Percentiles rank a stretch among this genome's conserved stretches.
Evolutionary conservation across 2,797 vertebrate genomes (phyloP).

Genomic region (Coracias cyanogaster): DNA sequence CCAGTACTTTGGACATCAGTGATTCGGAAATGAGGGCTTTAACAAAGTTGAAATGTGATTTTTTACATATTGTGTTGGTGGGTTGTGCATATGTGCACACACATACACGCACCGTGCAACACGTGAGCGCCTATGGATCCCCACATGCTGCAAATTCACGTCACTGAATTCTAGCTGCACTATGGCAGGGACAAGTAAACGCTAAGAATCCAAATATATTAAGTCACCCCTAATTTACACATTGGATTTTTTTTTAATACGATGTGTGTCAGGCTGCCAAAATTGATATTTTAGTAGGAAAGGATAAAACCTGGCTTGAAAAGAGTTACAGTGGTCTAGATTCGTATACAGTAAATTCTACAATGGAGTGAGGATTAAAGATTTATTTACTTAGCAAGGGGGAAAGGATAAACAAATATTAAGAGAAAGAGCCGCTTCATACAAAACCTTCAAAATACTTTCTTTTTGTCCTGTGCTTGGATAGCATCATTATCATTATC

Average conservation of each 20-base stretch:
- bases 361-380: conserved; percentile 10
- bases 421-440: conserved; percentile 3
- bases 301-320: conserved; percentile 17
- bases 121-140: neutral
- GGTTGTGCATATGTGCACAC: fast-evolving
- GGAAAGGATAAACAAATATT: conserved; percentile 13
- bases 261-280: neutral
- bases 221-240: neutral
- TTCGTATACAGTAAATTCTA: conserved; percentile 18
- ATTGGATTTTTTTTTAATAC: neutral
- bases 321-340: neutral
- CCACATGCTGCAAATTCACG: neutral
- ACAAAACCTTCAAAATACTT: conserved; percentile 3
- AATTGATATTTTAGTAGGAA: neutral
- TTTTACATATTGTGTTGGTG: neutral
- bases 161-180: neutral
- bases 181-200: conserved; percentile 1
- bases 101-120: fast-evolving
- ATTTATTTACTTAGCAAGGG: conserved; percentile 16
- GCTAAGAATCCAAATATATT: neutral
- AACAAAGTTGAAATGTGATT: conserved; percentile 58
- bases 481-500: neutral
- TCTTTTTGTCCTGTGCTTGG: neutral
- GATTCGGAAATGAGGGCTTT: conserved; percentile 63
- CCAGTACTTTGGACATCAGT: conserved; percentile 68